These are phyloP conservation scores for Ctenoplectra terminalis DNA, from an alignment of 1,140 invertebrate genomes.

Conservation along the genomic window DNA sequence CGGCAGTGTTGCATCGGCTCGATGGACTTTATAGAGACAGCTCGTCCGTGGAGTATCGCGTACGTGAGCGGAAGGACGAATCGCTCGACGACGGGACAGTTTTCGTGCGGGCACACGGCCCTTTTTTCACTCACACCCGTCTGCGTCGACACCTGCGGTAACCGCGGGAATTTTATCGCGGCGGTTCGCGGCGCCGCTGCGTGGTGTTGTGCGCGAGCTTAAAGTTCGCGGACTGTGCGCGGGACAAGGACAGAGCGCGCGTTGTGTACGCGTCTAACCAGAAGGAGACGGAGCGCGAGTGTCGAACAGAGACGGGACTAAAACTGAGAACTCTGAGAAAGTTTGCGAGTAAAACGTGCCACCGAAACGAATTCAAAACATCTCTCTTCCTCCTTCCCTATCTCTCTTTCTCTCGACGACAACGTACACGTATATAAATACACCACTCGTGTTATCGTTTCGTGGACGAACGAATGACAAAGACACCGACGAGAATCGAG, in stretches of 20 bases:
- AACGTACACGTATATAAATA: background rate
- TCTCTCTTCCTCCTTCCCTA: background rate
- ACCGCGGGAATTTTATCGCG: constrained; percentile 61
- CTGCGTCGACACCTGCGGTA: constrained; percentile 53
- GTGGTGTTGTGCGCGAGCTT: constrained; percentile 56
- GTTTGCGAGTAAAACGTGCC: constrained; percentile 50
- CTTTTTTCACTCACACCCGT: background rate
- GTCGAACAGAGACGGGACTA: constrained; percentile 23
- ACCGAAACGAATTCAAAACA: constrained; percentile 3
- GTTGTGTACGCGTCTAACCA: background rate
- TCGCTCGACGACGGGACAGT: background rate
- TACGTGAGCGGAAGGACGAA: constrained; percentile 29
- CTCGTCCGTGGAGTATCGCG: constrained; percentile 17
- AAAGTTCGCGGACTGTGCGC: constrained; percentile 55
- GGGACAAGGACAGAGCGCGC: constrained; percentile 47
- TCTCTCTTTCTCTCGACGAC: background rate
- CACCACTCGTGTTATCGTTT: background rate
- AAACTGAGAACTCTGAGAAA: constrained; percentile 50
- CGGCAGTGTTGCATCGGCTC: constrained; percentile 51
- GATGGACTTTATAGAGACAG: constrained; percentile 45
- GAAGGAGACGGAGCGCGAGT: constrained; percentile 10
- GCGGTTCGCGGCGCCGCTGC: constrained; percentile 56
- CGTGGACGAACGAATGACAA: constrained; percentile 8
- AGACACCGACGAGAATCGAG: constrained; percentile 24
- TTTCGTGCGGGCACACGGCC: constrained; percentile 25